A percentile compares a stretch with the other conserved stretches of the same genome.
These are phyloP conservation scores for Camponotus fellah DNA, from an alignment of 2,888 invertebrate species.

Conservation along the genomic window DNA sequence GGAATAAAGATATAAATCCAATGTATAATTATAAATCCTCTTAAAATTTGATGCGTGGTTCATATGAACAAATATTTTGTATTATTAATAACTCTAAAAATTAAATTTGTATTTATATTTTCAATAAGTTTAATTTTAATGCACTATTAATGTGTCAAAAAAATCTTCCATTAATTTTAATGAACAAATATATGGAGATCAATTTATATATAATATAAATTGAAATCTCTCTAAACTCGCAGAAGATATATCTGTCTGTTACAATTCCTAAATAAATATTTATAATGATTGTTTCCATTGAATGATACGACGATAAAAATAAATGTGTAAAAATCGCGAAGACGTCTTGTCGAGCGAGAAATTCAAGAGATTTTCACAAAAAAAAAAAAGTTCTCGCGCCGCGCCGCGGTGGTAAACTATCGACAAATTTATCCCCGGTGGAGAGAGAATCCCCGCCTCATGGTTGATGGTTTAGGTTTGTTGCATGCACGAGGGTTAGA, in stretches of 20 bases:
- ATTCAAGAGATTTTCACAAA: constrained; percentile 5
- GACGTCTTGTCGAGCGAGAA: not conserved
- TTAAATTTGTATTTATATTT: not conserved
- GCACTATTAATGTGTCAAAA: not conserved
- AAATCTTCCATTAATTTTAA: not conserved
- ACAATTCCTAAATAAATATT: not conserved
- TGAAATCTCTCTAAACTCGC: not conserved
- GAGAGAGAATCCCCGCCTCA: constrained; percentile 28
- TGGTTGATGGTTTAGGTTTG: constrained; percentile 67
- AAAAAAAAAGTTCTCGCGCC: constrained; percentile 1
- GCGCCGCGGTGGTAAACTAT: constrained; percentile 15
- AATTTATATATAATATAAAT: not conserved
- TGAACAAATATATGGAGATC: not conserved
- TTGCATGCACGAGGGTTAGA: constrained; percentile 77
- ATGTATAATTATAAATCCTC: not conserved
- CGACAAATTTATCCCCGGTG: constrained; percentile 45
- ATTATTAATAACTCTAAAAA: not conserved
- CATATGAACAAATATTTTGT: not conserved
- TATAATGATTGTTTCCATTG: constrained; percentile 12
- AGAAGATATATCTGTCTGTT: not conserved
- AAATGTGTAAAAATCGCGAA: not conserved
- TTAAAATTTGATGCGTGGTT: not conserved
- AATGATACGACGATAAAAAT: too few species aligned
- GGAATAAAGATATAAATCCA: not conserved
- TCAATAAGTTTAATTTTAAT: not conserved